Evolutionary conservation across 2,797 vertebrate species (phyloP).

Genomic region (Aselliscus stoliczkanus): DNA sequence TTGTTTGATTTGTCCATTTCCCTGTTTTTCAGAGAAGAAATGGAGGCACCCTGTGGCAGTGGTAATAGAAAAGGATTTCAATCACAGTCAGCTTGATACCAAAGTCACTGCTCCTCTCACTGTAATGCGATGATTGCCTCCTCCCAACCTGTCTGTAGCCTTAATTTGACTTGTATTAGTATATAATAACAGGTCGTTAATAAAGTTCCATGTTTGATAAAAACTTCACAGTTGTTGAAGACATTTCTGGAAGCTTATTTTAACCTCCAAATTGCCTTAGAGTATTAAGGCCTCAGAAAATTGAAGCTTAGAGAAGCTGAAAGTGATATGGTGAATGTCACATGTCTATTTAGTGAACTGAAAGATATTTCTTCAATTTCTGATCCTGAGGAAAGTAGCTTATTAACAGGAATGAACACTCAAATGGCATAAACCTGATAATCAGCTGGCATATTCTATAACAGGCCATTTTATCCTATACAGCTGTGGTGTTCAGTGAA

Average conservation of each 20-base stretch:
- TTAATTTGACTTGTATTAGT: background rate
- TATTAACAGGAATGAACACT: background rate
- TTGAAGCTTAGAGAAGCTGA: background rate
- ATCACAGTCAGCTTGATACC: background rate
- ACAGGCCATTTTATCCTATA: background rate
- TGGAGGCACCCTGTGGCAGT: background rate
- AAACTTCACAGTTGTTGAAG: background rate
- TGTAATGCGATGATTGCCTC: background rate
- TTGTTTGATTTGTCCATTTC: background rate
- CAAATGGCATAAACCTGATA: background rate
- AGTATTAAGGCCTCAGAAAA: background rate
- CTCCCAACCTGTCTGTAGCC: background rate
- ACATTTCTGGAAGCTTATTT: background rate
- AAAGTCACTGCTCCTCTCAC: background rate
- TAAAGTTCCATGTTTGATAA: background rate
- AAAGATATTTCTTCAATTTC: background rate
- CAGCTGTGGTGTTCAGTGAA: background rate
- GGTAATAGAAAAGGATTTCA: background rate
- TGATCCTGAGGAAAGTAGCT: background rate
- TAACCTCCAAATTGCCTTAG: background rate
- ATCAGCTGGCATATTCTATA: background rate
- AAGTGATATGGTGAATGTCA: background rate
- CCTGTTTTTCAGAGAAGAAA: background rate
- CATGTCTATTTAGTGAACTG: background rate
- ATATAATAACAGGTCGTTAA: background rate